Evolutionary conservation across 2,888 invertebrate genomes (phyloP).

Genomic region (Scotopteryx bipunctaria): DNA sequence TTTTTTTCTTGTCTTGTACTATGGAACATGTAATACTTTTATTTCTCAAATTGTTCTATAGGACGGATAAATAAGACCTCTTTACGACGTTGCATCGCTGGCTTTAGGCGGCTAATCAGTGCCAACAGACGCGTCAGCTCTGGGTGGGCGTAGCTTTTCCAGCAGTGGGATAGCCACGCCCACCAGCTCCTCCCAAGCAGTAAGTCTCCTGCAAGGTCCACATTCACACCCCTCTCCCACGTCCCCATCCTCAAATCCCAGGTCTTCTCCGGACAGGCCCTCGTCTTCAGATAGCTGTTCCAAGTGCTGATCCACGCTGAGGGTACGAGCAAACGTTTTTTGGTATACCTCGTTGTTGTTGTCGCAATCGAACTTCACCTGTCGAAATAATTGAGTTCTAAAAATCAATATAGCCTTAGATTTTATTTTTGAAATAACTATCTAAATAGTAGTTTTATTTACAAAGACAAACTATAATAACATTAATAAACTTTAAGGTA

Average conservation of each 20-base stretch:
- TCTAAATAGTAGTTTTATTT: no score
- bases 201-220: constrained; percentile 63
- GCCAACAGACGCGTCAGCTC: constrained; percentile 70
- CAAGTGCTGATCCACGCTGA: constrained; percentile 54
- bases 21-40: no score
- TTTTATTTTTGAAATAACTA: no score
- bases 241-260: constrained; percentile 73
- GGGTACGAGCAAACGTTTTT: constrained; percentile 43
- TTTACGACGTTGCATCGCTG: neutral
- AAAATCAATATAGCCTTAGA: no score
- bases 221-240: constrained; percentile 65
- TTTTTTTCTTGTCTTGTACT: no score
- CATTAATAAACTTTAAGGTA: no score
- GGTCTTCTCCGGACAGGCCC: constrained; percentile 61
- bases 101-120: constrained; percentile 49
- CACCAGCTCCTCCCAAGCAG: constrained; percentile 89
- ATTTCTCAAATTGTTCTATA: no score
- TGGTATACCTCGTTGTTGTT: constrained; percentile 51
- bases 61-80: no score
- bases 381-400: no score
- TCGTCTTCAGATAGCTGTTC: constrained; percentile 54
- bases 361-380: constrained; percentile 65
- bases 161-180: constrained; percentile 89
- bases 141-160: constrained; percentile 82
- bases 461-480: no score